These are phyloP conservation scores for Cacatua alba DNA, from an alignment of 2,113 vertebrate species.

Conservation along the genomic window DNA sequence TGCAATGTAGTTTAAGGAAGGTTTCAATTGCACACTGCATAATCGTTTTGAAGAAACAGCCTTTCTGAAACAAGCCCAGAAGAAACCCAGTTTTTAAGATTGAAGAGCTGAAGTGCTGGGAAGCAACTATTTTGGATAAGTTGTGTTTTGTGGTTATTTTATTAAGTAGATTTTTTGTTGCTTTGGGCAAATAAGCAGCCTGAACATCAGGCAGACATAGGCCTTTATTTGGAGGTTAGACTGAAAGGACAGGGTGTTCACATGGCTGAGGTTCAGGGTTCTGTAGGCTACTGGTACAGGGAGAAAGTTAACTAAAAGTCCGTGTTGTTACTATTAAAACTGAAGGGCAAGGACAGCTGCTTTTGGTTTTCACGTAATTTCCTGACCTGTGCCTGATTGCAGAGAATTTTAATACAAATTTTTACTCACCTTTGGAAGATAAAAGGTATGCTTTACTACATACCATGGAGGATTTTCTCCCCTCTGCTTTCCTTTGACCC, in stretches of 20 bases:
- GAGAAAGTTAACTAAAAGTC: background rate
- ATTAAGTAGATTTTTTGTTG: background rate
- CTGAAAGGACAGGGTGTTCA: background rate
- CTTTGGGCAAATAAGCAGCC: background rate
- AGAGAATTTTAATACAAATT: background rate
- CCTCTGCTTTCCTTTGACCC: fast-evolving
- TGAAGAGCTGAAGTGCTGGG: background rate
- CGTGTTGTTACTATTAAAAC: background rate
- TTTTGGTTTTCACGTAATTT: background rate
- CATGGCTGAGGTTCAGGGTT: background rate
- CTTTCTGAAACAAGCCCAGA: background rate
- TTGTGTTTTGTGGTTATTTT: background rate
- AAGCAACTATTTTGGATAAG: background rate
- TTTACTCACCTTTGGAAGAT: background rate
- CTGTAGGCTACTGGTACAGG: background rate
- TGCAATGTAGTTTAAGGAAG: background rate
- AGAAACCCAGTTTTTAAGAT: background rate
- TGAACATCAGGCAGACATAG: background rate
- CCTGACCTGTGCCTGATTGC: background rate
- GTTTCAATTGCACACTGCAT: fast-evolving
- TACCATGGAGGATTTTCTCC: background rate
- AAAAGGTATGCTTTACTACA: background rate
- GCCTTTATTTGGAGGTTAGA: background rate
- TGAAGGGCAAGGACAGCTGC: background rate
- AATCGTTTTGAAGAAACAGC: background rate